Evolutionary conservation across 2,888 invertebrate species (phyloP).

Genomic region (Asteroscopus sphinx): DNA sequence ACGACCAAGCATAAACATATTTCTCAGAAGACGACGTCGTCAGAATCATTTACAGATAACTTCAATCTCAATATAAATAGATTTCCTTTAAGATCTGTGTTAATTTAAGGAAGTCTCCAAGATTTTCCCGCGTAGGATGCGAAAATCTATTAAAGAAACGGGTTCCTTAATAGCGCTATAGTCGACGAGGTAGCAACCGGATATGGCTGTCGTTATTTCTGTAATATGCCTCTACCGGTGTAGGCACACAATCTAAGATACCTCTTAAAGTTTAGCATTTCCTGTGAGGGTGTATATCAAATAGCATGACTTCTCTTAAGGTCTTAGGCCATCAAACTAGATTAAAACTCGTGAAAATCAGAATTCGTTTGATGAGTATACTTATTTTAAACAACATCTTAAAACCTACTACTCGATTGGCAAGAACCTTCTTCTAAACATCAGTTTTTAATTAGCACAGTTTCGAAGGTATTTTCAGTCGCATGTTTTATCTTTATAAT

Average conservation of each 20-base stretch:
- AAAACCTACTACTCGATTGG: no score
- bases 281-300: constrained; percentile 16
- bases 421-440: background rate
- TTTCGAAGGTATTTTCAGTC: constrained; percentile 19
- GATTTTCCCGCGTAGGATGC: constrained; percentile 18
- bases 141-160: constrained; percentile 39
- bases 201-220: constrained; percentile 48
- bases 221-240: constrained; percentile 41
- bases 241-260: constrained; percentile 25
- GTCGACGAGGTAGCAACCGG: constrained; percentile 42
- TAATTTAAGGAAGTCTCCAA: background rate
- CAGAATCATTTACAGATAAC: constrained; percentile 52
- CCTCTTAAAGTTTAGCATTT: constrained; percentile 25
- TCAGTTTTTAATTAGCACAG: constrained; percentile 11
- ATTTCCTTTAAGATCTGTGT: background rate
- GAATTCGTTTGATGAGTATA: background rate
- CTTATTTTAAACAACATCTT: background rate
- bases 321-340: background rate
- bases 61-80: constrained; percentile 4
- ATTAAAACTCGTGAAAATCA: background rate
- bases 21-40: constrained; percentile 64
- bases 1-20: constrained; percentile 67
- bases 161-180: constrained; percentile 39
- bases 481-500: constrained; percentile 23
- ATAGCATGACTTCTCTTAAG: constrained; percentile 4